A percentile compares a stretch with the other conserved stretches of the same genome.
Conservation (phyloP, 2,113 vertebrate species). For the Gallinago media region DNA sequence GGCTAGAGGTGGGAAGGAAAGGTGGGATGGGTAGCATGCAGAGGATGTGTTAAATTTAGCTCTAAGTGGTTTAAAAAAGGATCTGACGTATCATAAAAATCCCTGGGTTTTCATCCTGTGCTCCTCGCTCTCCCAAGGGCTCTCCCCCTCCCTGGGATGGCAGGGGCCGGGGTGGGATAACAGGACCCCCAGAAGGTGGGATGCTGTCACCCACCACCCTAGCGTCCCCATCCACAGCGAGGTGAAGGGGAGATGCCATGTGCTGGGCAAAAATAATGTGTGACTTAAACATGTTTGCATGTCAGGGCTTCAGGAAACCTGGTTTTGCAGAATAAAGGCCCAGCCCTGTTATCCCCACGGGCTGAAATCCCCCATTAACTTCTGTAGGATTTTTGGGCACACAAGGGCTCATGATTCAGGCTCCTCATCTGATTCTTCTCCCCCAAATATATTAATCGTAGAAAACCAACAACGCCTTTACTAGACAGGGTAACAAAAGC, state of each 20-base stretch:
- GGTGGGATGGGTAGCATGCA: conserved; percentile 57
- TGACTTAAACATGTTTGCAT: neutral
- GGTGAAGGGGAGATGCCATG: neutral
- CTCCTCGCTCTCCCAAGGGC: neutral
- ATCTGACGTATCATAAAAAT: conserved; percentile 32
- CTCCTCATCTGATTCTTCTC: conserved; percentile 9
- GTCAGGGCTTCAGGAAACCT: neutral
- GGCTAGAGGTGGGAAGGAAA: conserved; percentile 68
- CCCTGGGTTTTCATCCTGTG: conserved; percentile 24
- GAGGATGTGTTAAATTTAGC: conserved; percentile 73
- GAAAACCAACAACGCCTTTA: neutral
- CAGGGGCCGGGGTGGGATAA: neutral
- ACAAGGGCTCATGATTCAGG: neutral
- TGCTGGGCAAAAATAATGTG: neutral
- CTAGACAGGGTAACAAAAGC: neutral
- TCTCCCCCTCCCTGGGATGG: neutral
- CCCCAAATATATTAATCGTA: conserved; percentile 21
- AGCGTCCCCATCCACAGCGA: accelerated
- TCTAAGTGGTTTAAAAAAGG: conserved; percentile 62
- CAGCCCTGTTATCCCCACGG: neutral
- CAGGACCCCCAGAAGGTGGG: neutral
- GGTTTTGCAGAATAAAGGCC: neutral
- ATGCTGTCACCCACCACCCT: neutral
- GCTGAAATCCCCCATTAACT: neutral
- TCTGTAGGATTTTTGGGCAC: neutral